Percentiles rank a stretch among this genome's conserved stretches.
Conservation (phyloP, 2,113 vertebrate species). For the Rhodinocichla rosea region DNA sequence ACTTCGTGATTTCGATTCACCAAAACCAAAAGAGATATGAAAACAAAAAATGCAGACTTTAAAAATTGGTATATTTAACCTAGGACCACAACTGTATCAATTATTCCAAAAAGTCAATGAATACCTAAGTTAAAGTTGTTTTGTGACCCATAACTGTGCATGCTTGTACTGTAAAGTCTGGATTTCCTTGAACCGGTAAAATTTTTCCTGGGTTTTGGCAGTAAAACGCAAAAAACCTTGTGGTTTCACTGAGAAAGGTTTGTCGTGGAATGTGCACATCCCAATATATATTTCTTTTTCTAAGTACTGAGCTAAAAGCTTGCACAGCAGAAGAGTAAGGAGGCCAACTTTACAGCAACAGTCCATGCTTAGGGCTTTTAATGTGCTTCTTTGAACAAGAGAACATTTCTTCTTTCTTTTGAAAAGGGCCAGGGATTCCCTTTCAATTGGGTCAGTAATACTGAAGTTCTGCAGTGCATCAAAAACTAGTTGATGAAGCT, state of each 20-base stretch:
- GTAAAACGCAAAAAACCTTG: background rate
- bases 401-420: background rate
- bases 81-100: background rate
- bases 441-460: background rate
- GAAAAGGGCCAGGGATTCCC: background rate
- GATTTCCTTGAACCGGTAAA: background rate
- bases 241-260: slow-evolving; percentile 10
- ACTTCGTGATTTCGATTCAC: background rate
- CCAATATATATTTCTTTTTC: background rate
- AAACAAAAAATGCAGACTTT: background rate
- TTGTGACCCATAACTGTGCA: background rate
- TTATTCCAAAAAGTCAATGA: background rate
- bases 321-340: background rate
- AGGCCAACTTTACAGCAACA: background rate
- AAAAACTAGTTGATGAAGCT: background rate
- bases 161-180: background rate
- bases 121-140: background rate
- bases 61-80: background rate
- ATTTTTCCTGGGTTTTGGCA: background rate
- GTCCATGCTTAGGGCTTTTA: background rate
- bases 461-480: background rate
- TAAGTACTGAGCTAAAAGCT: background rate
- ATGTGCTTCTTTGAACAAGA: background rate
- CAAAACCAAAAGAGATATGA: background rate
- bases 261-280: background rate